Evolutionary conservation across 1,140 invertebrate genomes (phyloP), one percentile per base, ranked within the genome.

Genomic region (Tetraneura akinire): DNA sequence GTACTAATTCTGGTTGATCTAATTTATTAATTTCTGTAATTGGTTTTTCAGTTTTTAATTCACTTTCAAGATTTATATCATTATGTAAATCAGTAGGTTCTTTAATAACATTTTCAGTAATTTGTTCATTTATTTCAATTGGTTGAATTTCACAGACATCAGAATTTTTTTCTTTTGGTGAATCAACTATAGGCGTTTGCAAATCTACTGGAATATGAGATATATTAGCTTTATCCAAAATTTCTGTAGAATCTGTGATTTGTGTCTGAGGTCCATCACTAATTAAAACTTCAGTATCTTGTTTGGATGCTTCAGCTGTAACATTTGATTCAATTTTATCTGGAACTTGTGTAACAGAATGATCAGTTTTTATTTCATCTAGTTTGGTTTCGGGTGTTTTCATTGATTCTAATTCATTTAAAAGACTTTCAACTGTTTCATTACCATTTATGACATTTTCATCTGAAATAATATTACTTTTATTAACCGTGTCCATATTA

Each of bases 361-460:
- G 23, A 18, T 78, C 37, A 11, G 55, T 47, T 21, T 78, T 78
- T 18, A 60, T 23, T 47, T 78, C 74, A 0, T 78, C 74, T 26
- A n/a, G 14, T 45, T 62, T 78, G 6, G 53, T 62, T 78, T 78
- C 74, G 2, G 74, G 74, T 11, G 74, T 78, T 78, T 78, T 78
- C 74, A 78, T 78, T 11, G 74, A 78, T 62, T 78, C 74, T 13
- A 78, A 14, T 60, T 78, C 74, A 4, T 45, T 78, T 11, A 78
- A 29, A 42, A 78, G 53, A 62, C 74, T 78, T 47, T 62, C 55
- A 13, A 78, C 74, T 10, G 74, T 62, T 18, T 78, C 74, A 62
- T 62, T 78, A 18, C 53, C 74, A 62, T 78, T 78, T 13, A 78
- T 3, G 4, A 62, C 53, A 29, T 11, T 78, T 3, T 14, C 5